Base-by-base conservation (phyloP, 2,888 invertebrate species). In the Eilema caniola region DNA sequence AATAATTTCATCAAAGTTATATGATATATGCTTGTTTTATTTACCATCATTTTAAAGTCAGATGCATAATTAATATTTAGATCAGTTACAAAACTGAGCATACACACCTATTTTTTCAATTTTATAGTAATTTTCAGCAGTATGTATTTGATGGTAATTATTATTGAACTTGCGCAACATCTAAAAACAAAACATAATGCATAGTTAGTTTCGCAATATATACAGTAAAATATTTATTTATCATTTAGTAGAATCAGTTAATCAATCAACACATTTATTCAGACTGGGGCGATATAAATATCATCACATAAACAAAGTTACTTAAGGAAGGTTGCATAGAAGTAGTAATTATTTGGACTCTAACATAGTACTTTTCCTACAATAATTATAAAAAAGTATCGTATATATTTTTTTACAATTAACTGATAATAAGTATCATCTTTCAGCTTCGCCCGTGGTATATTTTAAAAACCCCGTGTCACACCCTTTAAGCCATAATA, bases 281-380 rank as follows among this genome's bases (percentile, higher is more conserved):
- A 87, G 91, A 89, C 90, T 90, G 91, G 91, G 91, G 91, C 90
- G 89, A 90, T 90, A 89, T 85, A 67, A 76, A 79, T 64, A 64
- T 86, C 90, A 90, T 89, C 89, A 90, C 79, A 41, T 59, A 5
- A 11, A 24, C 12, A 24, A 59, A 53, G 12, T 24, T n/a, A 57
- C 12, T n/a, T n/a, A n/a, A n/a, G n/a, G 10, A 23, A 56, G 56
- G 23, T 56, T 41, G 41, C 16, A 41, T 3, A 37, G 37, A 14
- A 37, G 37, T 4, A 4, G 41, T 16, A 4, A n/a, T n/a, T n/a
- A n/a, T n/a, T n/a, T n/a, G n/a, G n/a, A n/a, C n/a, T n/a, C n/a
- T n/a, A n/a, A n/a, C n/a, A n/a, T n/a, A n/a, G n/a, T n/a, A n/a
- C n/a, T n/a, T n/a, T n/a, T n/a, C n/a, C n/a, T n/a, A n/a, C n/a